A percentile compares a stretch with the other conserved stretches of the same genome.
Conservation (phyloP, 2,797 vertebrate genomes). For the Hippoglossus hippoglossus region DNA sequence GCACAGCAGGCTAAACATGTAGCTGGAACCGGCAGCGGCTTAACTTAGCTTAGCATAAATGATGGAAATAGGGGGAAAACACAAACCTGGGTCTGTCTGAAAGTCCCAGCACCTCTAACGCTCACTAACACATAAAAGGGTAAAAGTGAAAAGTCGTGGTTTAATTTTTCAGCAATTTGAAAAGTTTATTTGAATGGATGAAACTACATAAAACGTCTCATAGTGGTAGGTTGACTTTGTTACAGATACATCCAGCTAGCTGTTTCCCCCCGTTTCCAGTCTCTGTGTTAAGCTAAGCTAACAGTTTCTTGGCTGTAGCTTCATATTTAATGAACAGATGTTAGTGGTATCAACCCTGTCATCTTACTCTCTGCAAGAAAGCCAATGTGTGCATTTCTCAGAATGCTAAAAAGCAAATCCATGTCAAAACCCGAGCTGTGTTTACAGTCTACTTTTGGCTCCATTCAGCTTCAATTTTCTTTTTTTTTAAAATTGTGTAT, state of each 20-base stretch:
- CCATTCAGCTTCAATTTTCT: background rate
- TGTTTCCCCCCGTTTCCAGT: background rate
- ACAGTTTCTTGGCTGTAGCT: background rate
- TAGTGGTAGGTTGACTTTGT: background rate
- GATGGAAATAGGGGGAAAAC: background rate
- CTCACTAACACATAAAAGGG: background rate
- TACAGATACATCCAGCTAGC: background rate
- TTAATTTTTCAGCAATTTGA: background rate
- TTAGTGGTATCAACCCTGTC: no score
- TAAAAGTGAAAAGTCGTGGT: background rate
- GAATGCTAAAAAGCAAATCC: background rate
- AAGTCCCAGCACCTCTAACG: background rate
- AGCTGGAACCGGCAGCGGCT: background rate
- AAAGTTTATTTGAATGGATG: background rate
- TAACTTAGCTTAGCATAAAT: conserved; percentile 4
- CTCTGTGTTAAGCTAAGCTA: background rate
- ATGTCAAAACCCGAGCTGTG: background rate
- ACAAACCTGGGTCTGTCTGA: background rate
- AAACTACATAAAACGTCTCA: background rate
- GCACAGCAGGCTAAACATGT: background rate
- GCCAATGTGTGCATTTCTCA: background rate
- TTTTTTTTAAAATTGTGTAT: background rate
- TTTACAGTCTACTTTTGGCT: background rate
- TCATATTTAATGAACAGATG: conserved; percentile 1
- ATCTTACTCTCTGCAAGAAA: background rate